Base-by-base conservation (phyloP, 30 jellyfish, hydroid and myxozoan genomes). In the Nemopilema nomurai region DNA sequence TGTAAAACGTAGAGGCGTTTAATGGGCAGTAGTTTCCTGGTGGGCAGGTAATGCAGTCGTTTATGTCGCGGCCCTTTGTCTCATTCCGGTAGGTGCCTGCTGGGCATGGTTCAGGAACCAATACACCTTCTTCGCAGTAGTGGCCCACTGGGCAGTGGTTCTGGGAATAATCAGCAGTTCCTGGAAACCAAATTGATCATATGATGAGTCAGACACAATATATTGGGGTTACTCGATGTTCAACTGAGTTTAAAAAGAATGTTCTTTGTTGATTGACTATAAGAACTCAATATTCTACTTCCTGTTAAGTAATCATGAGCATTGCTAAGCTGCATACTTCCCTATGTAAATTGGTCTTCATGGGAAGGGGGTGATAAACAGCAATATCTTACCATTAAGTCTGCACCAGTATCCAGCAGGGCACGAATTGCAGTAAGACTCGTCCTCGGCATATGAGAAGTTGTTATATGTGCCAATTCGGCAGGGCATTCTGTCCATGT, bases 351-450 rank as follows among this genome's bases (percentile, higher is more conserved):
- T n/a, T 41, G 57, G 6, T 41, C 6, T 41, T 41, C 57, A 41
- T 41, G 13, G 6, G 57, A 6, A 41, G 57, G 6, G 13, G 13
- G 6, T 6, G 6, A 49, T 25, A 4, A 1, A 77, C 13, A 23
- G 9, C 8, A 28, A 22, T 13, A 32, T 19, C 69, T 69, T 66
- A 84, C 92, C 92, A 32, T 57, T 50, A 62, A 50, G 21, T 57
- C 77, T 81, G 77, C 99, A 95, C 97, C 97, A 95, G 71, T 81
- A 91, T 19, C 99, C 99, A 33, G 97, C 88, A 41, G 92, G 92
- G 74, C 99, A 95, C 7, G 76, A 69, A 21, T 92, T 84, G 51
- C 92, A 84, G 51, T 33, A 96, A 23, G 97, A 90, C 50, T 49
- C 87, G 50, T 96, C 95, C 0, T 90, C 77, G 1, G 94, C 93